phyloP scores from a whole-genome alignment of 2,797 vertebrate species.

The Molossus alvarezi region DNA sequence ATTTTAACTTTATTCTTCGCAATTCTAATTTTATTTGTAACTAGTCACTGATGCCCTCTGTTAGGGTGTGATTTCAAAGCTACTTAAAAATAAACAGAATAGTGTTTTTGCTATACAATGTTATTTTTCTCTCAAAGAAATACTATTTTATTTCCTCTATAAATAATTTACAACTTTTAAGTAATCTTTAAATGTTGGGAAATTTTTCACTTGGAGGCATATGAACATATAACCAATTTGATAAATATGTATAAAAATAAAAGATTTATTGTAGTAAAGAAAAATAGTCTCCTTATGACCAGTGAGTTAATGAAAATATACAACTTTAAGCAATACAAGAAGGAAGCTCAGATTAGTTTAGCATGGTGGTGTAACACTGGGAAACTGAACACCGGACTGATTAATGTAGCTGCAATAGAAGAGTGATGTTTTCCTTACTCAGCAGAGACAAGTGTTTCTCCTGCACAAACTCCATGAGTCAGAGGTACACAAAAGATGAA shows the following conservation, averaged over 20 bases:
- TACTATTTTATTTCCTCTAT: constrained; percentile 15
- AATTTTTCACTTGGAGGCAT: background rate
- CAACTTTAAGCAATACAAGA: background rate
- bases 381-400: background rate
- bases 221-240: constrained; percentile 21
- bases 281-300: background rate
- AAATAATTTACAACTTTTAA: constrained; percentile 15
- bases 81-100: constrained; percentile 10
- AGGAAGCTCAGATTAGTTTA: background rate
- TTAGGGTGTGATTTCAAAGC: constrained; percentile 24
- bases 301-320: background rate
- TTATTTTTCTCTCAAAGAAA: constrained; percentile 19
- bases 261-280: background rate
- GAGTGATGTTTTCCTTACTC: background rate
- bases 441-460: background rate
- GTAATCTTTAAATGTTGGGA: constrained; percentile 5
- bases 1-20: constrained; percentile 28
- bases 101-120: background rate
- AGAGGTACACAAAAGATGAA: background rate
- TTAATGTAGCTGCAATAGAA: background rate
- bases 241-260: background rate
- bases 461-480: background rate
- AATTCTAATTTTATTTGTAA: constrained; percentile 6
- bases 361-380: background rate
- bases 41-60: background rate